Base-by-base conservation (phyloP, 1,140 invertebrate species). In the Zaprionus ghesquierei region DNA sequence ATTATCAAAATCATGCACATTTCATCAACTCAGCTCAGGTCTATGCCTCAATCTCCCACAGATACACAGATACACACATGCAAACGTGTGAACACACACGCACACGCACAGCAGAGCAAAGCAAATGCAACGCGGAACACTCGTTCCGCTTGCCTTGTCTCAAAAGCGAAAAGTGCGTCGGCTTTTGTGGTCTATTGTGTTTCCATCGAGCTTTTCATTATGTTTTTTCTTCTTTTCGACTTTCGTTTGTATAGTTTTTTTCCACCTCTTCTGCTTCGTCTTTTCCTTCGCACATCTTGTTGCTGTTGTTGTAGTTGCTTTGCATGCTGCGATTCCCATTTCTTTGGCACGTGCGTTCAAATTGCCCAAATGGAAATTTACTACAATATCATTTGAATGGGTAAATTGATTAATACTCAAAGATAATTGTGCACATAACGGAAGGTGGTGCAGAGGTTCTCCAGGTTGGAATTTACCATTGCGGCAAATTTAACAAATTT, bases 151-250 rank as follows among this genome's bases (percentile, higher is more conserved):
- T 87, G 49, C 59, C 41, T 79, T 55, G 72, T 74, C 51, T 72
- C 25, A 86, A 87, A 86, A 82, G 82, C 71, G 79, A 87, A 87
- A 79, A 81, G 75, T 86, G 82, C 82, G 82, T 86, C 66, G 56
- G 50, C 20, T 62, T 78, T 44, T 73, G 50, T 61, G 51, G 58
- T 46, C 56, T 46, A 69, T 73, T 73, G 70, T 55, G 20, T 58
- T 70, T 35, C 22, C 41, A 33, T 23, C 20, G 15, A 63, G 75
- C 78, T 49, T 66, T 69, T 23, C 60, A 38, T 49, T 38, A 2
- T 35, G 31, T 64, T 85, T 65, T 54, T 46, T 18, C 41, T 46
- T 46, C 41, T 50, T 61, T 81, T 76, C 44, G 55, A 78, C 75
- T 81, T 79, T 87, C 65, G 69, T 81, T 85, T 79, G 50, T 65